A percentile compares a stretch with the other conserved stretches of the same genome.
Evolutionary conservation across 1,140 invertebrate genomes (phyloP).

Genomic region (Ladona fulva): DNA sequence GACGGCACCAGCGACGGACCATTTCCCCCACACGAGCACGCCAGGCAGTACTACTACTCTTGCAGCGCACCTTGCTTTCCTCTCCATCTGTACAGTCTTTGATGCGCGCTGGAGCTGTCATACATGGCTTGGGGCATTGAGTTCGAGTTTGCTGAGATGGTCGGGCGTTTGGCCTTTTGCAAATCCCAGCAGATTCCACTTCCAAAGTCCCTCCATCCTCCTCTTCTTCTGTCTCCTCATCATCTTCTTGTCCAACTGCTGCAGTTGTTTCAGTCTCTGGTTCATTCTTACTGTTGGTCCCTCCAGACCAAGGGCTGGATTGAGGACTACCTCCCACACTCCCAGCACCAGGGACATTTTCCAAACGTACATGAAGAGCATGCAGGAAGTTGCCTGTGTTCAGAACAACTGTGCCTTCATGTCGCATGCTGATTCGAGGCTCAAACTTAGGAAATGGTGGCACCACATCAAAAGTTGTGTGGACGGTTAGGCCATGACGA

Average conservation of each 20-base stretch:
- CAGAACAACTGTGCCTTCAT: slow-evolving; percentile 53
- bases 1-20: not conserved
- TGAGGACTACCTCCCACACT: not conserved
- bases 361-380: slow-evolving; percentile 45
- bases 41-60: not conserved
- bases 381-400: slow-evolving; percentile 65
- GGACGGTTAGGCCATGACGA: slow-evolving; percentile 56
- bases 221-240: not conserved
- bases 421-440: slow-evolving; percentile 49
- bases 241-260: not conserved
- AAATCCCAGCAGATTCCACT: not conserved
- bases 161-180: not conserved
- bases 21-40: not conserved
- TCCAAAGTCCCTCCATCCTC: not conserved
- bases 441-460: slow-evolving; percentile 56
- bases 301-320: not conserved
- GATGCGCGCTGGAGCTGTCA: not conserved
- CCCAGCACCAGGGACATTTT: slow-evolving; percentile 26
- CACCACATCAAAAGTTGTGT: slow-evolving; percentile 57
- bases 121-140: not conserved
- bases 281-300: not conserved
- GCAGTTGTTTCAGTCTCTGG: not conserved
- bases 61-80: not conserved
- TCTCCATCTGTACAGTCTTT: not conserved
- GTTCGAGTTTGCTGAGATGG: not conserved